Base-by-base conservation (phyloP, 2,797 vertebrate species). In the Lepilemur ruficaudatus region DNA sequence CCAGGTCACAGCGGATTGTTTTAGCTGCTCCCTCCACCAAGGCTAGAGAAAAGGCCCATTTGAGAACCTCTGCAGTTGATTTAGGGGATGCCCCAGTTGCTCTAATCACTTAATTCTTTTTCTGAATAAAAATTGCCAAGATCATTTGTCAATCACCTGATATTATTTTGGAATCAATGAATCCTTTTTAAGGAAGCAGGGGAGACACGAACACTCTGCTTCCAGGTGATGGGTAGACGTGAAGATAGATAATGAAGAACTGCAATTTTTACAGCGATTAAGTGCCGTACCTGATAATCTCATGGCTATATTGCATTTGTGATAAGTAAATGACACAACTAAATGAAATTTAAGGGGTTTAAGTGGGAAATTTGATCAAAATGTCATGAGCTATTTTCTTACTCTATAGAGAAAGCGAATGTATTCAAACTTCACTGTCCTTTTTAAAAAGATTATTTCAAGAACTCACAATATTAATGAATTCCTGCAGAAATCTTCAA, bases 91-190 rank as follows among this genome's bases (percentile, higher is more conserved):
- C 79, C 59, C 96, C 92, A n/a, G 76, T 93, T 95, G 50, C 80
- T 97, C 94, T 61, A 84, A 93, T 96, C 94, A 92, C 65, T 95
- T 95, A 93, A 97, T 97, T 89, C 82, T 97, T 84, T 96, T 97
- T 78, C 92, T 75, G 30, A 96, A 95, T 94, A 92, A 97, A 97
- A 97, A 61, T 93, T 92, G 41, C 59, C n/a, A 96, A 94, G 67
- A 96, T 97, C 81, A 63, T 32, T 88, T 46, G 87, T 63, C 70
- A 97, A 55, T 91, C 46, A 92, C 95, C 95, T 97, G 89, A 96
- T 98, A 92, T 94, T 96, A 93, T 95, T 95, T 97, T 65, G 22
- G 79, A 97, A 97, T 98, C 97, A 90, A 91, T 97, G 89, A 1
- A 18, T 93, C 95, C 80, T 90, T 98, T 98, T 93, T 97, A 96